Conservation (phyloP, 2,797 vertebrate species). For the Allobates femoralis region DNA sequence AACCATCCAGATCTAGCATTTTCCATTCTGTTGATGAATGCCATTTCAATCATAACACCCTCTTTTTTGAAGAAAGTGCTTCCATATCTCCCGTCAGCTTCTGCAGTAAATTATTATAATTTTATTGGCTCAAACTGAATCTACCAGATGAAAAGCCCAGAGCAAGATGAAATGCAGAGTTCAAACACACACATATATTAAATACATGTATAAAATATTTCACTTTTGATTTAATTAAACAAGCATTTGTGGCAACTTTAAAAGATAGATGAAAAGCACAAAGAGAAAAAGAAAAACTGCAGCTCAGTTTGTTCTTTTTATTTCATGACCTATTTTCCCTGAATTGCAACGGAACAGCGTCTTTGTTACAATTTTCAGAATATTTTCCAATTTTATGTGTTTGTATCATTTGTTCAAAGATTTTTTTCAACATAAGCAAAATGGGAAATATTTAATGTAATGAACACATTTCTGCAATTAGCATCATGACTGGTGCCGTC, state of each 20-base stretch:
- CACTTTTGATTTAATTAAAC: conserved; percentile 50
- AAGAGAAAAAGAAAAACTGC: neutral
- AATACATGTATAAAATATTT: conserved; percentile 49
- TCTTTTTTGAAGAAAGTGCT: neutral
- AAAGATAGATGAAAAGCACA: conserved; percentile 38
- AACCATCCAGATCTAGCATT: neutral
- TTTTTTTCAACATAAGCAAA: neutral
- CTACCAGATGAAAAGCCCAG: conserved; percentile 45
- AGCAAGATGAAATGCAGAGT: conserved; percentile 45
- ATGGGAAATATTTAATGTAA: neutral
- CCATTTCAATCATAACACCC: neutral
- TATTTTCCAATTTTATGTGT: neutral
- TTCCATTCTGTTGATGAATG: conserved; percentile 2
- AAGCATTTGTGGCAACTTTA: conserved; percentile 34
- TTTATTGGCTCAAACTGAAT: conserved; percentile 38
- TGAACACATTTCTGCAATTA: neutral
- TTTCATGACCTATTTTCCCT: conserved; percentile 29
- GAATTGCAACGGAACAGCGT: neutral
- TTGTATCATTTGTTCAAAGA: neutral
- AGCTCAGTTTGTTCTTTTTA: neutral
- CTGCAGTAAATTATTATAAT: conserved; percentile 42
- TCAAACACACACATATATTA: conserved; percentile 38
- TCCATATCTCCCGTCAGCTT: conserved; percentile 26
- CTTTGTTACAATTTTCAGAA: neutral
- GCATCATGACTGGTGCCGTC: neutral